Evolutionary conservation across 2,113 vertebrate genomes (phyloP), one percentile per base, ranked within the genome.

Genomic region (Laticauda colubrina): DNA sequence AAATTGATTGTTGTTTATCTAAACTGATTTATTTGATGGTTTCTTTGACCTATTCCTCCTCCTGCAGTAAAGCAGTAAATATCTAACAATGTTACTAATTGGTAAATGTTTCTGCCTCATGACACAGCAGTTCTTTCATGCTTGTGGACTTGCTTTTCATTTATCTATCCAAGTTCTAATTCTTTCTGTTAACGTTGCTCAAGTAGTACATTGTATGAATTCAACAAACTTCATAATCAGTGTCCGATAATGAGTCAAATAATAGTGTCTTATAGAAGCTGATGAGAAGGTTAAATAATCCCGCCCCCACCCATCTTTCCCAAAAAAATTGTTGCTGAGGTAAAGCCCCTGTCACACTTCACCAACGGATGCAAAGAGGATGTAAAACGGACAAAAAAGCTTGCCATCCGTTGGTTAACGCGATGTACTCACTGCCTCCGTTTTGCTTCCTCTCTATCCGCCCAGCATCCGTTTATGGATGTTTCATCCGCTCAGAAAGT

Each of bases 61-160:
- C 18, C 12, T 24, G 61, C 53, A n/a, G 61, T 24, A 57, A 89
- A 89, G 3, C 29, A n/a, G n/a, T 14, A 55, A 54, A 53, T 14
- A 26, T n/a, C 45, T 45, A 55, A 15, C 51, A 29, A 15, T 24
- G 45, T 29, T 48, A 43, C 14, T 18, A 56, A 8, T 43, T 48
- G 10, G 43, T 34, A 59, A 48, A n/a, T 3, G 20, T 87, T 26
- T 39, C 24, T 56, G 14, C 2, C 34, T 55, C 88, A 26, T 92
- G 87, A 89, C 91, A 89, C 91, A 89, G 91, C 87, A 92, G n/a
- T 89, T 59, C 64, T 57, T 56, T 51, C 3, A 6, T 34, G 64
- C 26, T 88, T 55, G 51, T 15, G 4, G 87, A 43, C 51, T 43
- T 75, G 34, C 3, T 24, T 43, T 56, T 12, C 12, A 51, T 75